Conservation (phyloP, 2,113 vertebrate species). For the Leptobrachium ailaonicum region DNA sequence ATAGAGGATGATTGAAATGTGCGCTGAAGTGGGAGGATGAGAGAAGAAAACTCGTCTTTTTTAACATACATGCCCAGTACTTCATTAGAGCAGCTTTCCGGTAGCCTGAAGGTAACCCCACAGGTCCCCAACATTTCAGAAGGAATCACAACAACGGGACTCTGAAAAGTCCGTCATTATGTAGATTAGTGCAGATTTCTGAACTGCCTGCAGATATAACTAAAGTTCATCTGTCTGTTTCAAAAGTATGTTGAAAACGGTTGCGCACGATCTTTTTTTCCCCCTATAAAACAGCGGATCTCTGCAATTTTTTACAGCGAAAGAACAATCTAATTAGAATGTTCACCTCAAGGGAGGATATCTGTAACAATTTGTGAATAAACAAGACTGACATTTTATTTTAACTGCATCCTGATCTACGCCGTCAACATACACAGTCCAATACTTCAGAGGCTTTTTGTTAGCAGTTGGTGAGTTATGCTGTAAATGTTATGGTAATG, state of each 20-base stretch:
- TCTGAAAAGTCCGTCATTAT: slow-evolving; percentile 46
- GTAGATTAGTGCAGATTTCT: slow-evolving; percentile 48
- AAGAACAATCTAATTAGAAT: slow-evolving; percentile 49
- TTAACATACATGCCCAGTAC: slow-evolving; percentile 34
- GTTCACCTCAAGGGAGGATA: slow-evolving; percentile 47
- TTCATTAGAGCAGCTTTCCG: slow-evolving; percentile 47
- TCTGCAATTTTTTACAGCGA: slow-evolving; percentile 30
- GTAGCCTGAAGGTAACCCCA: slow-evolving; percentile 46
- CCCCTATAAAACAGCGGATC: slow-evolving; percentile 28
- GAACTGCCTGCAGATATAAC: slow-evolving; percentile 46
- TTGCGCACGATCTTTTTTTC: slow-evolving; percentile 23
- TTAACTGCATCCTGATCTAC: slow-evolving; percentile 26
- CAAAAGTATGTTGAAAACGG: slow-evolving; percentile 46
- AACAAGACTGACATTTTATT: slow-evolving; percentile 50
- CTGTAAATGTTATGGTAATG: slow-evolving; percentile 47
- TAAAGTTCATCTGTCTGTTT: slow-evolving; percentile 47
- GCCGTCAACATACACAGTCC: slow-evolving; percentile 15
- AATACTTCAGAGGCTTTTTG: slow-evolving; percentile 33
- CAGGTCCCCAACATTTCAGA: slow-evolving; percentile 39
- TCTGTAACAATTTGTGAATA: slow-evolving; percentile 50
- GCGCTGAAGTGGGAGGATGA: slow-evolving; percentile 38
- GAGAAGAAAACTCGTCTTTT: slow-evolving; percentile 31
- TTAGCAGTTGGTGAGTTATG: slow-evolving; percentile 29
- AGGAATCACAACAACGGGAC: slow-evolving; percentile 38
- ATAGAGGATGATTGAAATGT: slow-evolving; percentile 45